phyloP scores from a whole-genome alignment of 2,797 vertebrate species.

The Sternotherus odoratus region DNA sequence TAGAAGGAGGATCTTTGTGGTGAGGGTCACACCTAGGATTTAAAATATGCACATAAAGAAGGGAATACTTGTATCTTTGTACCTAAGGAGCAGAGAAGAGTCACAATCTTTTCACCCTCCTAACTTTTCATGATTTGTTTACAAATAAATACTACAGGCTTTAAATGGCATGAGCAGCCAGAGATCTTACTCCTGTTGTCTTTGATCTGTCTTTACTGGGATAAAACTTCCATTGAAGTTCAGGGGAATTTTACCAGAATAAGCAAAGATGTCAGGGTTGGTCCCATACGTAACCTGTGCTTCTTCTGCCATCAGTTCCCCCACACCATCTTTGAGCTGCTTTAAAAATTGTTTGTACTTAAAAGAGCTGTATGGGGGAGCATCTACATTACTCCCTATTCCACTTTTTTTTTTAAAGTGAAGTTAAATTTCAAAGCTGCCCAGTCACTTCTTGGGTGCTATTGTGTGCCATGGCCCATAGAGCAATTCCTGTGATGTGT shows the following conservation, averaged over 20 bases:
- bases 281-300: not conserved
- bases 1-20: not conserved
- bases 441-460: not conserved
- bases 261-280: not conserved
- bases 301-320: not conserved
- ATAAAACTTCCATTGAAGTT: not conserved
- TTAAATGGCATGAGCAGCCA: not conserved
- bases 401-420: not conserved
- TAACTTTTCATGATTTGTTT: constrained; percentile 25
- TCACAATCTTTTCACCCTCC: not conserved
- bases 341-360: not conserved
- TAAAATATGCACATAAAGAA: not conserved
- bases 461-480: not conserved
- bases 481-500: not conserved
- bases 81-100: not conserved
- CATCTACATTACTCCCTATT: not conserved
- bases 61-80: not conserved
- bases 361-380: not conserved
- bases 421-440: not conserved
- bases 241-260: not conserved
- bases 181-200: not conserved
- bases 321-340: not conserved
- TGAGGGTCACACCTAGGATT: not conserved
- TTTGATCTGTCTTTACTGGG: not conserved
- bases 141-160: constrained; percentile 6